phyloP scores from a whole-genome alignment of 2,113 vertebrate species.

The Austrofundulus limnaeus region DNA sequence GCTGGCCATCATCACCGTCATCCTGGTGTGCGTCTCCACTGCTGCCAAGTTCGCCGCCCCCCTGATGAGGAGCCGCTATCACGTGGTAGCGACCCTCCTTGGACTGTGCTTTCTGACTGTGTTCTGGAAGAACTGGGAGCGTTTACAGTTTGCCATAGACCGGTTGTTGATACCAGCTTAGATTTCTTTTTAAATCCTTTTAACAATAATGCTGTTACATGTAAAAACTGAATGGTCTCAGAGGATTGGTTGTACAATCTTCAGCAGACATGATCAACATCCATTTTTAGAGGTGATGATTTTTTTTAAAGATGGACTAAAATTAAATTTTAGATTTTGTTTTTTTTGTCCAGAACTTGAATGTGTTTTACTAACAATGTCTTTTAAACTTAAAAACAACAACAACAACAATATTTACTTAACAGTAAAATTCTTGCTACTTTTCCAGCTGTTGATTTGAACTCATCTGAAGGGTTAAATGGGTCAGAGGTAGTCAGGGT shows the following conservation, averaged over 20 bases:
- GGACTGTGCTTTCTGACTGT: constrained; percentile 85
- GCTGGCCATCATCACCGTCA: constrained; percentile 93
- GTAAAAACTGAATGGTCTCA: constrained; percentile 37
- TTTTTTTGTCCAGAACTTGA: constrained; percentile 43
- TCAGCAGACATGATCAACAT: constrained; percentile 33
- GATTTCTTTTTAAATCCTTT: constrained; percentile 41
- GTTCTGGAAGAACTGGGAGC: constrained; percentile 95
- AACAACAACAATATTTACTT: constrained; percentile 48
- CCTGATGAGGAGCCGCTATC: constrained; percentile 89
- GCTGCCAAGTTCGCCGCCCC: constrained; percentile 92
- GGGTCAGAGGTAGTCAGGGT: neutral
- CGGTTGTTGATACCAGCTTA: constrained; percentile 84
- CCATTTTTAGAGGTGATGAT: constrained; percentile 19
- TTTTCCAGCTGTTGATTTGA: constrained; percentile 12
- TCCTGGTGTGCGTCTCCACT: constrained; percentile 96
- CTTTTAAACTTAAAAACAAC: constrained; percentile 28
- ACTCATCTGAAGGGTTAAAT: neutral
- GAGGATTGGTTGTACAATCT: constrained; percentile 73
- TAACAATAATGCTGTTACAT: constrained; percentile 18
- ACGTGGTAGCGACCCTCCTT: constrained; percentile 86
- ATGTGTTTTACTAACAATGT: constrained; percentile 46
- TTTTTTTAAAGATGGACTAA: constrained; percentile 41
- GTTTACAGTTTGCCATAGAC: constrained; percentile 87
- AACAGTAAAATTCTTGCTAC: constrained; percentile 16
- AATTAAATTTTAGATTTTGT: constrained; percentile 29